phyloP scores from a whole-genome alignment of 2,888 invertebrate species.

The Amorpha juglandis region DNA sequence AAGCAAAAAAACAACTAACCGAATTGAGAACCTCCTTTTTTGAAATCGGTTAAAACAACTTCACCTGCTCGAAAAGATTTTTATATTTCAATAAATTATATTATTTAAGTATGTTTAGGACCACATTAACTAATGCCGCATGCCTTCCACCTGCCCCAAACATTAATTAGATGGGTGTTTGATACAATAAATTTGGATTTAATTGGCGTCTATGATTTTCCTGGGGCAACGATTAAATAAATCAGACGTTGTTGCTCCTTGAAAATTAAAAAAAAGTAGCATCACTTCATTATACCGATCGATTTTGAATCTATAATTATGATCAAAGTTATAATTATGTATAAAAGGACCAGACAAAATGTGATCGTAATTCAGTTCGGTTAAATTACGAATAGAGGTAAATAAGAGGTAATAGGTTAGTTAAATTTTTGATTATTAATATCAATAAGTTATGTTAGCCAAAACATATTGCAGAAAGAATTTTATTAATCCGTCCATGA shows the following conservation, averaged over 20 bases:
- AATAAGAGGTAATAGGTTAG: not conserved
- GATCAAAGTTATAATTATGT: not conserved
- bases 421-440: too few species aligned
- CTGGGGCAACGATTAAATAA: slow-evolving; percentile 4
- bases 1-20: too few species aligned
- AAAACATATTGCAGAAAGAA: too few species aligned
- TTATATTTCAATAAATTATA: not conserved
- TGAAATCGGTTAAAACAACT: not conserved
- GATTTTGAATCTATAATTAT: not conserved
- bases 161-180: not conserved
- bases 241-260: slow-evolving; percentile 3
- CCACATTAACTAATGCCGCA: not conserved
- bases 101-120: slow-evolving; percentile 9
- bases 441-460: too few species aligned
- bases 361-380: not conserved
- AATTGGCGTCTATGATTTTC: slow-evolving; percentile 3
- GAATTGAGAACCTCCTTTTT: too few species aligned
- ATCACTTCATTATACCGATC: not conserved
- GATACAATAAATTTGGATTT: not conserved
- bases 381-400: not conserved
- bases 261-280: not conserved
- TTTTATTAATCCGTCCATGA: too few species aligned
- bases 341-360: not conserved
- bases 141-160: not conserved
- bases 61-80: slow-evolving; percentile 15